These are phyloP conservation scores for Drosophila melanica DNA, from an alignment of 1,140 invertebrate species.

Conservation along the genomic window DNA sequence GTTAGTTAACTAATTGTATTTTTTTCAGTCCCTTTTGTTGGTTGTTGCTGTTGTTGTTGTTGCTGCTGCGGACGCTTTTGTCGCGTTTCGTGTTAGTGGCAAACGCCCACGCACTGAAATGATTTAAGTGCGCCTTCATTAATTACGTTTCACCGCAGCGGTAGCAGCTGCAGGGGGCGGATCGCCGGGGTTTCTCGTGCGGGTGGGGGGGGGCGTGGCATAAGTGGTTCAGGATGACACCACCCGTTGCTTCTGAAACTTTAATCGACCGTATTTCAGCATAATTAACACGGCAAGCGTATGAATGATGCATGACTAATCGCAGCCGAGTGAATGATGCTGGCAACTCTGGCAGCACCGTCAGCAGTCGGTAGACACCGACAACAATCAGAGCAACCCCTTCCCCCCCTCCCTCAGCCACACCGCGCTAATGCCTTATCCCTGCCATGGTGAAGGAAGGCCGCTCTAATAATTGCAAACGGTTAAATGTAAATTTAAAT, in stretches of 20 bases:
- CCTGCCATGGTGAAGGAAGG: neutral
- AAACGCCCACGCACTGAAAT: slow-evolving; percentile 73
- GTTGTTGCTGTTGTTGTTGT: slow-evolving; percentile 22
- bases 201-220: neutral
- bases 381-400: slow-evolving; percentile 3
- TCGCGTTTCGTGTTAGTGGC: slow-evolving; percentile 44
- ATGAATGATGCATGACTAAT: slow-evolving; percentile 76
- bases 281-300: slow-evolving; percentile 77
- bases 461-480: slow-evolving; percentile 68
- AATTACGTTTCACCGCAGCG: slow-evolving; percentile 68
- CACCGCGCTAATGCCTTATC: neutral
- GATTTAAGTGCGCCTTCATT: slow-evolving; percentile 81
- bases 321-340: slow-evolving; percentile 19
- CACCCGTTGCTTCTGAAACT: slow-evolving; percentile 60
- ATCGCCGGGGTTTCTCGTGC: neutral
- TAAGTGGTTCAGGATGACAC: slow-evolving; percentile 19
- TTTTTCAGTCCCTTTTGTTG: slow-evolving; percentile 40
- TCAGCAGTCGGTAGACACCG: slow-evolving; percentile 15
- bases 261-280: slow-evolving; percentile 80
- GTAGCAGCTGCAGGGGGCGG: slow-evolving; percentile 11
- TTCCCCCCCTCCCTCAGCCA: neutral
- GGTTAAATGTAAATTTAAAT: slow-evolving; percentile 75
- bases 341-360: slow-evolving; percentile 4
- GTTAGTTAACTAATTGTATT: slow-evolving; percentile 81
- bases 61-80: slow-evolving; percentile 37